Conservation (phyloP, 2,797 vertebrate genomes). For the Enteromius afrohamiltoni region DNA sequence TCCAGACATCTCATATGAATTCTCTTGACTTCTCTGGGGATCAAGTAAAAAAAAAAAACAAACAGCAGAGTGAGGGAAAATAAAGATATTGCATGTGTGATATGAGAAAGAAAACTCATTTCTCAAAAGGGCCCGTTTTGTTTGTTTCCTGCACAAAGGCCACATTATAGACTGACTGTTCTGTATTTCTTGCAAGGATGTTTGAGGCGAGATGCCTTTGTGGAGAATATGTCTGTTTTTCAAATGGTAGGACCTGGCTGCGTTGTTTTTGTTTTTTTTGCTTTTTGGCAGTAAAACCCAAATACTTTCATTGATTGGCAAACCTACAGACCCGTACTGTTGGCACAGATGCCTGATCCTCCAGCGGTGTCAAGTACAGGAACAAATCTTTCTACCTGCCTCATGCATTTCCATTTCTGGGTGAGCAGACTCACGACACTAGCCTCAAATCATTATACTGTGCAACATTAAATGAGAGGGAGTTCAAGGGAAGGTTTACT, state of each 20-base stretch:
- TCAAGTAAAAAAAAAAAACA: background rate
- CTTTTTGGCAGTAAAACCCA: slow-evolving; percentile 35
- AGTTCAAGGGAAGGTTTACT: background rate
- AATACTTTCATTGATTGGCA: slow-evolving; percentile 42
- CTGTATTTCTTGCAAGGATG: background rate
- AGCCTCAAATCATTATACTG: background rate
- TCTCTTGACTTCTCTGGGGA: background rate
- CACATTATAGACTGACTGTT: slow-evolving; percentile 20
- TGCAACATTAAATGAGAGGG: background rate
- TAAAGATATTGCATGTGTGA: background rate
- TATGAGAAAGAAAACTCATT: slow-evolving; percentile 17
- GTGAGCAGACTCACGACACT: slow-evolving; percentile 29
- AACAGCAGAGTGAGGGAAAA: background rate
- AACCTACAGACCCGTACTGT: background rate
- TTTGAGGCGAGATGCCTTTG: background rate
- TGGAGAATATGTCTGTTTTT: slow-evolving; percentile 4
- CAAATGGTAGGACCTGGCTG: background rate
- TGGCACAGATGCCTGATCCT: slow-evolving; percentile 33
- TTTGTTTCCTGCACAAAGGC: slow-evolving; percentile 19
- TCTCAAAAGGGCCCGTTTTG: background rate
- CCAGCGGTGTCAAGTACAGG: slow-evolving; percentile 46
- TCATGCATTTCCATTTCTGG: slow-evolving; percentile 31
- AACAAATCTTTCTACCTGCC: slow-evolving; percentile 42
- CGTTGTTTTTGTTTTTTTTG: background rate
- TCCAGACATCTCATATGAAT: background rate